Conservation (phyloP, 1,140 invertebrate genomes). For the Microplitis mediator region DNA sequence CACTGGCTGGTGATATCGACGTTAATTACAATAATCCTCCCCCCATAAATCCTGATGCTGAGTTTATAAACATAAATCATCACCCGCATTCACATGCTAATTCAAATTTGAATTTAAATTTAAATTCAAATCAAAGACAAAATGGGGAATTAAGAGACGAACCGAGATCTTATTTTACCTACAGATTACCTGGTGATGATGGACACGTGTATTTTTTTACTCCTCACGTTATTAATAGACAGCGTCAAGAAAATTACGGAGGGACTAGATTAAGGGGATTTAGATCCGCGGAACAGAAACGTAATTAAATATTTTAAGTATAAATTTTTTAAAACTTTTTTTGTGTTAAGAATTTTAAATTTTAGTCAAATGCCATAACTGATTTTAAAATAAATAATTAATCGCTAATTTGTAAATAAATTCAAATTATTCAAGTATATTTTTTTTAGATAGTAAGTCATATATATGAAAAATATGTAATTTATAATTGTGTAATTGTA, state of each 20-base stretch:
- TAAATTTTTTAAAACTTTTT: too few relatives aligned
- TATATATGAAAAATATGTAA: slow-evolving; percentile 17
- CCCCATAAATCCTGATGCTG: slow-evolving; percentile 64
- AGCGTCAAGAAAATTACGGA: slow-evolving; percentile 53
- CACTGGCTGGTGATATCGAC: slow-evolving; percentile 57
- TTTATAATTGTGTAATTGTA: slow-evolving; percentile 36
- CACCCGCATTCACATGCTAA: too few relatives aligned
- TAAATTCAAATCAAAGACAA: too few relatives aligned
- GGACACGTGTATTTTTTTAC: slow-evolving; percentile 80
- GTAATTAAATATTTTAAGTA: slow-evolving; percentile 28
- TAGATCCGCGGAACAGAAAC: slow-evolving; percentile 59
- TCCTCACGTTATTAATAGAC: slow-evolving; percentile 65
- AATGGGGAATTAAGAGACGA: too few relatives aligned
- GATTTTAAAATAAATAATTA: slow-evolving; percentile 1
- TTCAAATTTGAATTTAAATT: too few relatives aligned
- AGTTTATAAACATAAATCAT: slow-evolving; percentile 49
- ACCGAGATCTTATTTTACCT: slow-evolving; percentile 67
- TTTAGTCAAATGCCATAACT: slow-evolving; percentile 8
- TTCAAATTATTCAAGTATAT: slow-evolving; percentile 32
- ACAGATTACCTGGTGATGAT: slow-evolving; percentile 70
- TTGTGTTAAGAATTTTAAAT: not conserved
- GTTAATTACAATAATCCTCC: slow-evolving; percentile 65
- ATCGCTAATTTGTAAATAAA: not conserved
- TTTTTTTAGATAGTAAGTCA: slow-evolving; percentile 33
- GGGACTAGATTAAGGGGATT: slow-evolving; percentile 57